phyloP scores from a whole-genome alignment of 1,140 invertebrate species.

The Caerostris extrusa region DNA sequence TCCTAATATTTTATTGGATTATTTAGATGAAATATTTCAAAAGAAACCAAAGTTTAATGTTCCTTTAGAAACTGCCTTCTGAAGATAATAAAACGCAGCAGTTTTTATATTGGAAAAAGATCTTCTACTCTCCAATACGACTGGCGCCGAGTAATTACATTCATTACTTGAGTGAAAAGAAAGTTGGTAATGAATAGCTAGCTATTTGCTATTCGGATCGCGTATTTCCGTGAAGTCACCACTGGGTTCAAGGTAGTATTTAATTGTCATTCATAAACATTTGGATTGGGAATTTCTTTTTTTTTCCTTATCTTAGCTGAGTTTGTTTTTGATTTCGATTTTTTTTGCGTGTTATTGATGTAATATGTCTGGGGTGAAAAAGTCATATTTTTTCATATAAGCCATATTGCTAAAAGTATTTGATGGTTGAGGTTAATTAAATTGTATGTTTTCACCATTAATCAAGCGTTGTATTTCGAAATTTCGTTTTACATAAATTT shows the following conservation, averaged over 20 bases:
- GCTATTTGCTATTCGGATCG: background rate
- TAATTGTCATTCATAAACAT: background rate
- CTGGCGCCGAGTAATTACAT: slow-evolving; percentile 3
- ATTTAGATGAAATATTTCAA: too few species aligned
- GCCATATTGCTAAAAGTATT: too few species aligned
- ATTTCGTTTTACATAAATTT: too few species aligned
- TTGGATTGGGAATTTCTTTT: background rate
- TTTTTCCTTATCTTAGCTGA: background rate
- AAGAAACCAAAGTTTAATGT: background rate
- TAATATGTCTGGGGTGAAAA: background rate
- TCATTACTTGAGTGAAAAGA: background rate
- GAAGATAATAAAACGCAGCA: background rate
- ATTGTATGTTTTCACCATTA: too few species aligned
- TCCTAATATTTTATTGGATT: too few species aligned
- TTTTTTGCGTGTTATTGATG: background rate
- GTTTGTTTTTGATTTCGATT: background rate
- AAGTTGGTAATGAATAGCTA: slow-evolving; percentile 3
- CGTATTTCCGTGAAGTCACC: background rate
- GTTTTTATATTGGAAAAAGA: background rate
- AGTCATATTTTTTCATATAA: too few species aligned
- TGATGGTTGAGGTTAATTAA: too few species aligned
- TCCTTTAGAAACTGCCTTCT: background rate
- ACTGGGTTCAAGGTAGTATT: background rate
- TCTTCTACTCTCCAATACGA: background rate
- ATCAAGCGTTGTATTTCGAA: too few species aligned